Evolutionary conservation across 2,113 vertebrate genomes (phyloP).

Genomic region (Lepisosteus osseus): DNA sequence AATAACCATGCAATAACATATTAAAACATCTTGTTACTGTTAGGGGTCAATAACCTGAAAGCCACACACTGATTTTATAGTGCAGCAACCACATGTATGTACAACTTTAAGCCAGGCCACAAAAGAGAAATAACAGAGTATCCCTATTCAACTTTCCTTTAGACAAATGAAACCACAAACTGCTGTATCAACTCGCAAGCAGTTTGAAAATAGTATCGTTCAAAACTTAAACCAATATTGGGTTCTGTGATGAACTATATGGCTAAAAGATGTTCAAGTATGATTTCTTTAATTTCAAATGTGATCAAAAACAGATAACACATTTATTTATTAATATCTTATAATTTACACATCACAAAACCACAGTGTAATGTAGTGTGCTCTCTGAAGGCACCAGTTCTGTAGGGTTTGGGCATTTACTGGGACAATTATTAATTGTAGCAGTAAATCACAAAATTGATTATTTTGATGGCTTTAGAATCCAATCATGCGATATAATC

Average conservation of each 20-base stretch:
- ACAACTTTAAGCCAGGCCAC: constrained; percentile 17
- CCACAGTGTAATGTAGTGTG: too few relatives aligned
- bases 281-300: constrained; percentile 9
- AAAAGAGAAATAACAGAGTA: constrained; percentile 28
- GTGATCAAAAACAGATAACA: constrained; percentile 8
- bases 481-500: too few relatives aligned
- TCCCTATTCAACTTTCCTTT: constrained; percentile 8
- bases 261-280: constrained; percentile 7
- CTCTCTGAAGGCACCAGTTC: too few relatives aligned
- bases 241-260: constrained; percentile 1
- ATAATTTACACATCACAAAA: too few relatives aligned
- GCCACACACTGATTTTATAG: constrained; percentile 13
- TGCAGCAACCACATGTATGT: constrained; percentile 15
- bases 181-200: constrained; percentile 28
- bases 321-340: too few relatives aligned
- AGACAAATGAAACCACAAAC: constrained; percentile 25
- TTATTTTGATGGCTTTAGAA: too few relatives aligned
- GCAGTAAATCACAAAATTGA: too few relatives aligned
- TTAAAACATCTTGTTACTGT: background rate
- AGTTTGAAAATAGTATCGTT: constrained; percentile 25
- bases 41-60: constrained; percentile 7
- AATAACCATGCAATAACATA: too few relatives aligned
- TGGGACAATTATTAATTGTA: too few relatives aligned
- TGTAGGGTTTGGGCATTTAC: too few relatives aligned
- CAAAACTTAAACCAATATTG: constrained; percentile 23